These are phyloP conservation scores for Xanthia icteritia DNA, from an alignment of 2,888 invertebrate species.

Conservation along the genomic window DNA sequence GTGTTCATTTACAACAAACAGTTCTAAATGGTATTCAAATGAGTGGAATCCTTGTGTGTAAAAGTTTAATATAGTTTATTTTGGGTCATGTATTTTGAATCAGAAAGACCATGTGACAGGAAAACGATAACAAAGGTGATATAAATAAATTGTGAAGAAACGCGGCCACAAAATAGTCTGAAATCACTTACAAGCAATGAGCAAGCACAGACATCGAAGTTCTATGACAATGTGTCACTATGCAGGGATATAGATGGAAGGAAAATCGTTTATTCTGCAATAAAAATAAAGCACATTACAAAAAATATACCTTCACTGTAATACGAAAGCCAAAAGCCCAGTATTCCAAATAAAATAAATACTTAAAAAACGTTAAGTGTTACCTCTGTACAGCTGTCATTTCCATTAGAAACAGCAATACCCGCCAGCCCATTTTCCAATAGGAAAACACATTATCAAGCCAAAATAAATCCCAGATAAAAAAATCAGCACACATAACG, in stretches of 20 bases:
- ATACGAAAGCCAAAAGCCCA: not conserved
- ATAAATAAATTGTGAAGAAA: too few relatives aligned
- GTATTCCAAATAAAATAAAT: not conserved
- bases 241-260: too few relatives aligned
- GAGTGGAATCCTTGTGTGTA: too few relatives aligned
- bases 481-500: not conserved
- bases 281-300: too few relatives aligned
- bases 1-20: conserved; percentile 14
- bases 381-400: not conserved
- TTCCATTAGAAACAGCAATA: not conserved
- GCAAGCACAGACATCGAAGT: too few relatives aligned
- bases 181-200: too few relatives aligned
- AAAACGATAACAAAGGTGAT: too few relatives aligned
- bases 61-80: conserved; percentile 13
- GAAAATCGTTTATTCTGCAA: too few relatives aligned
- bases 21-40: not conserved
- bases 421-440: not conserved
- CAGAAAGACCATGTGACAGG: not conserved
- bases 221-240: too few relatives aligned
- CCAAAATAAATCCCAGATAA: not conserved
- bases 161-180: too few relatives aligned
- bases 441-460: not conserved
- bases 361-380: not conserved
- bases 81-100: not conserved
- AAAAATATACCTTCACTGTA: too few relatives aligned